Evolutionary conservation across 1,140 invertebrate genomes (phyloP).

Genomic region (Drosophila persimilis): DNA sequence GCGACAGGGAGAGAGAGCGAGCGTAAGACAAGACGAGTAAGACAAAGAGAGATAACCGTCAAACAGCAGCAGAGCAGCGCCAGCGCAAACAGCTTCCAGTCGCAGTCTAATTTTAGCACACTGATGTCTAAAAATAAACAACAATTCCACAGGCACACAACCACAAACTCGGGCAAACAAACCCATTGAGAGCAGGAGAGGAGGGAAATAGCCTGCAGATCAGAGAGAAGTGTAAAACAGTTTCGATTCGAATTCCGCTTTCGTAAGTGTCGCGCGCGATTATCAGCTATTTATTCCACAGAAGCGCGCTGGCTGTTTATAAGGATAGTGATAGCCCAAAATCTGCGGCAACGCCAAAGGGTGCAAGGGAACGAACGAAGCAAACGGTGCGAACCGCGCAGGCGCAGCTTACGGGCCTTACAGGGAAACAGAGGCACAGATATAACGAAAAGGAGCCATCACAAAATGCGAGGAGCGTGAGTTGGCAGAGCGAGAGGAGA

Average conservation of each 20-base stretch:
- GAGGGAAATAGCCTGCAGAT: conserved; percentile 4
- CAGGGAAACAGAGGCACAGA: conserved; percentile 3
- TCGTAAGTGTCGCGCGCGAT: conserved; percentile 17
- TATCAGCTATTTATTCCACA: conserved; percentile 14
- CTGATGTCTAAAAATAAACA: conserved; percentile 64
- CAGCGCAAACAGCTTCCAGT: conserved; percentile 18
- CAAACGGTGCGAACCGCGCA: conserved; percentile 25
- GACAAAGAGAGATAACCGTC: conserved; percentile 6
- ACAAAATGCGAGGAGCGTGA: too few species aligned
- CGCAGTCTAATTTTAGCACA: conserved; percentile 68
- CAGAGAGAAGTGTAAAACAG: not conserved
- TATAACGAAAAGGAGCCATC: conserved; percentile 9
- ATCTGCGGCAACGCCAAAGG: not conserved
- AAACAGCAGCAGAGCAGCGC: not conserved
- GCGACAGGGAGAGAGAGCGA: conserved; percentile 4
- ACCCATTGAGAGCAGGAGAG: conserved; percentile 6
- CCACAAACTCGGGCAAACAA: conserved; percentile 66
- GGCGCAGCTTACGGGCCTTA: conserved; percentile 11
- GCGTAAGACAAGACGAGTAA: conserved; percentile 4
- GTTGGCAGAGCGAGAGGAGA: not conserved
- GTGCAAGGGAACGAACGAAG: not conserved
- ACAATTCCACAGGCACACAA: conserved; percentile 22
- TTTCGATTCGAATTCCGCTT: not conserved
- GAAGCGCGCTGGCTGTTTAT: too few species aligned
- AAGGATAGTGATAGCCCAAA: too few species aligned